A percentile compares a stretch with the other conserved stretches of the same genome.
Evolutionary conservation across 2,888 invertebrate species (phyloP).

Genomic region (Rosalia funebris): DNA sequence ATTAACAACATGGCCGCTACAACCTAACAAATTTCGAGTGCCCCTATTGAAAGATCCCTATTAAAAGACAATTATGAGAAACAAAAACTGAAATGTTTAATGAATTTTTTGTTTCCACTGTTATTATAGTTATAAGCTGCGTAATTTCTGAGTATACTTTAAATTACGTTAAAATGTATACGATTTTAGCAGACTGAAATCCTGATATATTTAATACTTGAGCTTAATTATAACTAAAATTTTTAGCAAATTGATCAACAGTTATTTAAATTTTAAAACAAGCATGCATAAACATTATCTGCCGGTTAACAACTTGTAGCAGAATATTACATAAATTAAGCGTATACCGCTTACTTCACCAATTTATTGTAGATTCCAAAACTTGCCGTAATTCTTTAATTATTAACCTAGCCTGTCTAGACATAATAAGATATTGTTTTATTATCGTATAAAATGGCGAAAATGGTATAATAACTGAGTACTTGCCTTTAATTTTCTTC

Average conservation of each 20-base stretch:
- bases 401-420: slow-evolving; percentile 33
- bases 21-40: no score
- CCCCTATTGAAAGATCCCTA: no score
- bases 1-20: no score
- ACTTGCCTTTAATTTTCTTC: slow-evolving; percentile 32
- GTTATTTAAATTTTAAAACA: slow-evolving; percentile 18
- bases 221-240: no score
- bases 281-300: not conserved
- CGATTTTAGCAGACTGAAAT: no score
- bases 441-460: slow-evolving; percentile 30
- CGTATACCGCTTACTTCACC: slow-evolving; percentile 12
- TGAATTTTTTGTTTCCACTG: no score
- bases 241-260: not conserved
- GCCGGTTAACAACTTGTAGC: slow-evolving; percentile 8
- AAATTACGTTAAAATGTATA: no score
- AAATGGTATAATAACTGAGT: slow-evolving; percentile 40
- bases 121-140: no score
- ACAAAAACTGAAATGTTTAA: no score
- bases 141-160: no score
- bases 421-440: slow-evolving; percentile 42
- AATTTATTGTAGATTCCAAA: slow-evolving; percentile 12
- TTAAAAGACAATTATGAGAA: no score
- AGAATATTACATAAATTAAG: slow-evolving; percentile 4
- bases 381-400: slow-evolving; percentile 33
- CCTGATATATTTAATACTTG: no score